Conservation (phyloP, 35 echinoderm and acorn worm species). For the Apostichopus japonicus region DNA sequence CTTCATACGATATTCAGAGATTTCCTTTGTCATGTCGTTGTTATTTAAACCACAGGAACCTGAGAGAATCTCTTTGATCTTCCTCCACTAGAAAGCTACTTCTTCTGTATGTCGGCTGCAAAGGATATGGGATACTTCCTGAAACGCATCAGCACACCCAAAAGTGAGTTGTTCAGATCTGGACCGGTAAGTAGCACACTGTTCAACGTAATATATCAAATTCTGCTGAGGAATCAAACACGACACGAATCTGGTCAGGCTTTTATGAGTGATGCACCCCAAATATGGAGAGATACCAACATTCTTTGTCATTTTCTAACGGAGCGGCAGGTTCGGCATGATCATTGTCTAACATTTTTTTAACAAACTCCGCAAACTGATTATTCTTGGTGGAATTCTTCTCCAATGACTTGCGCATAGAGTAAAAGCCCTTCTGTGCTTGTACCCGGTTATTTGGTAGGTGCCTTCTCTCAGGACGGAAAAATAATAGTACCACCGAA, state of each 20-base stretch:
- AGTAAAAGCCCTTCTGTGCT: slow-evolving; percentile 15
- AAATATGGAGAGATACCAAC: slow-evolving; percentile 68
- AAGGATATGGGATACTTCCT: slow-evolving; percentile 62
- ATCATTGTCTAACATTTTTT: slow-evolving; percentile 28
- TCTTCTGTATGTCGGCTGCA: slow-evolving; percentile 59
- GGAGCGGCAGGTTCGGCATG: slow-evolving; percentile 46
- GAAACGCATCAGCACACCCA: slow-evolving; percentile 73
- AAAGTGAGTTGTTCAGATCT: slow-evolving; percentile 76
- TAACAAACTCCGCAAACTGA: slow-evolving; percentile 31
- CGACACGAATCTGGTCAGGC: too few relatives aligned
- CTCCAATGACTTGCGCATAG: slow-evolving; percentile 23
- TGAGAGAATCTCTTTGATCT: slow-evolving; percentile 71
- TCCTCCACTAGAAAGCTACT: slow-evolving; percentile 70
- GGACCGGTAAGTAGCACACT: slow-evolving; percentile 68
- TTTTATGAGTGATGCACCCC: too few relatives aligned
- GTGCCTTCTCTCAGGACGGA: too few relatives aligned
- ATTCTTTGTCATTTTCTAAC: neutral
- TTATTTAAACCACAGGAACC: too few relatives aligned
- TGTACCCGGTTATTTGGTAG: slow-evolving; percentile 54
- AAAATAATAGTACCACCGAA: too few relatives aligned
- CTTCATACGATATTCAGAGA: too few relatives aligned
- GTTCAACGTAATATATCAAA: slow-evolving; percentile 49
- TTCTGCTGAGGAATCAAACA: too few relatives aligned
- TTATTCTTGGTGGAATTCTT: slow-evolving; percentile 26
- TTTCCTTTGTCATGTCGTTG: too few relatives aligned